Percentiles rank a stretch among this genome's conserved stretches.
Evolutionary conservation across 2,797 vertebrate species (phyloP).

Genomic region (Euphonia xanthogaster): DNA sequence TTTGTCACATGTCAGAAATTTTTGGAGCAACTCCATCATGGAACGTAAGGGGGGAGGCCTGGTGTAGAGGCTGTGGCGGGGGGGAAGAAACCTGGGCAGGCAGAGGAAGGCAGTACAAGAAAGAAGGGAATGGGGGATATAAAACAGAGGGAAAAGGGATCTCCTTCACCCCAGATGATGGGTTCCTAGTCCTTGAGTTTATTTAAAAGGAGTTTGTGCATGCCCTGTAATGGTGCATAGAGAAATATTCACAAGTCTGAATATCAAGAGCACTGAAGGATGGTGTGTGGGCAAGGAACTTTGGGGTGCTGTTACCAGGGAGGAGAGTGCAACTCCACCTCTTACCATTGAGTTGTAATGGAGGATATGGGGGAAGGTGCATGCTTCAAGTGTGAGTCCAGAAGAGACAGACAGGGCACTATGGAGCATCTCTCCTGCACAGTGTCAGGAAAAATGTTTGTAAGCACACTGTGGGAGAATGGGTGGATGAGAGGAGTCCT

Average conservation of each 20-base stretch:
- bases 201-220: neutral
- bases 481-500: neutral
- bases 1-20: neutral
- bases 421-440: fast-evolving
- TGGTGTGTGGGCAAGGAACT: neutral
- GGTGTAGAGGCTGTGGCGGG: neutral
- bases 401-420: neutral
- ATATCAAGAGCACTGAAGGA: neutral
- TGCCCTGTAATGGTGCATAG: neutral
- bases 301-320: fast-evolving
- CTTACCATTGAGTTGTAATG: fast-evolving
- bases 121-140: neutral
- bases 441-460: neutral
- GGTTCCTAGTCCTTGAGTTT: neutral
- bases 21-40: neutral
- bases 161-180: neutral
- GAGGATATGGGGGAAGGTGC: neutral
- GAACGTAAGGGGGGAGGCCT: fast-evolving
- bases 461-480: neutral
- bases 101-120: neutral
- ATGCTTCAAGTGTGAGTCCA: neutral
- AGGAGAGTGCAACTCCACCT: neutral
- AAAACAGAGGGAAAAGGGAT: neutral
- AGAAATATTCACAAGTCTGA: neutral
- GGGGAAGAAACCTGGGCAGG: neutral